Base-by-base conservation (phyloP, 2,888 invertebrate species). In the Drosophila lacicola region DNA sequence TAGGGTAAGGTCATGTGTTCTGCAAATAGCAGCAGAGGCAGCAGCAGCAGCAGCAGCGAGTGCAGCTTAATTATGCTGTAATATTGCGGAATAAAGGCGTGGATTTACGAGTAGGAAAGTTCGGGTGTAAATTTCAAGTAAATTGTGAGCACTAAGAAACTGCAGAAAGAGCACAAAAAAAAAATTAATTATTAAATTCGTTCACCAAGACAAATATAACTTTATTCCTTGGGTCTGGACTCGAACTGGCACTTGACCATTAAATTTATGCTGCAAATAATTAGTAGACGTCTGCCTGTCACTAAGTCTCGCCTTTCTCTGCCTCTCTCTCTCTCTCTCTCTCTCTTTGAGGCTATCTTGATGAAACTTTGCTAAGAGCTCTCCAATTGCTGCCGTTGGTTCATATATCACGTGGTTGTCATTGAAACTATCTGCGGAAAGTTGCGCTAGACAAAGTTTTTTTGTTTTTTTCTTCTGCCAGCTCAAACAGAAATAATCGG, bases 21-120 rank as follows among this genome's bases (percentile, higher is more conserved):
- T 37, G 55, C 49, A 70, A 74, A 70, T 56, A 61, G 50, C 39
- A 47, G 44, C 34, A 44, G 54, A 17, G 33, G 4, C 21, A 47
- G 13, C 47, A 54, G 44, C 34, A 45, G 54, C 13, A 19, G 4
- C 44, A 66, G 34, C 47, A 54, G 42, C 37, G 58, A 76, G 36
- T 73, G 74, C 76, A 69, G 73, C 69, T 75, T 75, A 78, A 75
- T 75, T 75, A 78, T 78, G 41, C 78, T 58, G 78, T 70, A 58
- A 75, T 78, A 78, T 78, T 74, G 69, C 50, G 70, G 55, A 74
- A 69, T 74, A 64, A 61, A 74, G 61, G 51, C 64, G 34, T 58
- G 69, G 74, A 78, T 75, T 78, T 69, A 74, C 78, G 69, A 57
- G 56, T 19, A 73, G 55, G 19, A 45, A 60, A 63, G 56, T 55